Conservation (phyloP, 2,113 vertebrate species). For the Percina caprodes region DNA sequence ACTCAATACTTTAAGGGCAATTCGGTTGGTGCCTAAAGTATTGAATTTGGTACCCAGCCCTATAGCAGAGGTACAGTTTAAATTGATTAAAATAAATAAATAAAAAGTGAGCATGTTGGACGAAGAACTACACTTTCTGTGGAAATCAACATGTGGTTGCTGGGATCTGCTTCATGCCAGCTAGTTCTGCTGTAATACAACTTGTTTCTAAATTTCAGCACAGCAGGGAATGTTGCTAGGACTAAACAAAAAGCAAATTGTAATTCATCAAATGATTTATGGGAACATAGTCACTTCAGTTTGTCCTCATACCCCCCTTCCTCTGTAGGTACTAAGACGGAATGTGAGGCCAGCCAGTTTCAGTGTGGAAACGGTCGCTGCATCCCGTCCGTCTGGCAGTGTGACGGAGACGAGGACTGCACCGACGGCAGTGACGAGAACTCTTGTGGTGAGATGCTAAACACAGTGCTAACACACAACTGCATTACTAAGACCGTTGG, state of each 20-base stretch:
- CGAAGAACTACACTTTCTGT: neutral
- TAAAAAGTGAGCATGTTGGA: neutral
- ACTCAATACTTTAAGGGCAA: too few species aligned
- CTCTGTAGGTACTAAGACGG: constrained; percentile 84
- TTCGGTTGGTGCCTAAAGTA: too few species aligned
- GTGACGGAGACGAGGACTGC: constrained; percentile 96
- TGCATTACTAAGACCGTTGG: neutral
- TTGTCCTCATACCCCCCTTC: neutral
- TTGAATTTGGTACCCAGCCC: too few species aligned
- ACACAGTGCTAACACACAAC: too few species aligned
- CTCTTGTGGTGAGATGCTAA: constrained; percentile 89
- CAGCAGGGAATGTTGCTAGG: neutral
- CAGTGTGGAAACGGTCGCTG: constrained; percentile 95
- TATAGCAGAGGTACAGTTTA: neutral
- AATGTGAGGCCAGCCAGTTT: constrained; percentile 93
- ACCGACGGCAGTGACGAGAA: constrained; percentile 92
- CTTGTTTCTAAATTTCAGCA: constrained; percentile 1
- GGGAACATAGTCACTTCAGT: neutral
- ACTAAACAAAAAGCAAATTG: neutral
- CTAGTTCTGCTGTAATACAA: neutral
- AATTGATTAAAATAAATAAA: too few species aligned
- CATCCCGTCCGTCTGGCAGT: constrained; percentile 94
- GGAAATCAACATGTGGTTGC: neutral
- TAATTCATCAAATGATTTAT: neutral
- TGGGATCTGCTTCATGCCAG: neutral